Evolutionary conservation across 2,888 invertebrate genomes (phyloP), one percentile per base, ranked within the genome.

Genomic region (Pollenia labialis): DNA sequence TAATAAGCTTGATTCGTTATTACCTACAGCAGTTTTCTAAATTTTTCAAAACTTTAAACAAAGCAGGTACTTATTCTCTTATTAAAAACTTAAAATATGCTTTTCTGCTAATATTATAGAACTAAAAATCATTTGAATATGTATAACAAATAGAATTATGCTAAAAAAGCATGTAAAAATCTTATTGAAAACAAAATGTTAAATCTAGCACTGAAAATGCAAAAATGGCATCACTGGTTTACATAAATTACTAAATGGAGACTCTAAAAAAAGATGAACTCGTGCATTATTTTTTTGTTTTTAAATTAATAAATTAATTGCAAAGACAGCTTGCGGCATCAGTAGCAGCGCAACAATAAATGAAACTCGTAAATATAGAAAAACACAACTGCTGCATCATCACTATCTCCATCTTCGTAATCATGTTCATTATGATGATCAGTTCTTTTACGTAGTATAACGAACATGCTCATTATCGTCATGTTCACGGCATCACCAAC

Each of bases 301-400:
- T 84, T 79, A 74, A 76, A 87, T 87, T 87, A 87, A 87, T 87
- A 87, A 87, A 87, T 87, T 87, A 87, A 87, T 84, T 84, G 87
- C 81, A 84, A 82, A 50, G 84, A 76, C 87, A 83, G 82, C 72
- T 44, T 18, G 60, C 23, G 11, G 68, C 75, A 46, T 1, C 60
- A 68, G 52, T 44, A 58, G 44, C 75, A 75, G 52, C 60, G 14
- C 79, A 79, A 74, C 75, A 52, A 85, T 52, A 79, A 79, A 72
- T 46, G 12, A 64, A 66, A 83, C 32, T 32, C 32, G 32, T 64
- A 71, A 72, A 77, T 32, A 23, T 8, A 71, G 32, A 54, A 71
- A 60, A 50, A 71, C 56, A 82, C 60, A 81, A 85, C 66, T 77
- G 72, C 81, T 81, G 71, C 81, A 64, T 64, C 81, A 77, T 77